Base-by-base conservation (phyloP, 2,888 invertebrate species). In the Molorchus minor region DNA sequence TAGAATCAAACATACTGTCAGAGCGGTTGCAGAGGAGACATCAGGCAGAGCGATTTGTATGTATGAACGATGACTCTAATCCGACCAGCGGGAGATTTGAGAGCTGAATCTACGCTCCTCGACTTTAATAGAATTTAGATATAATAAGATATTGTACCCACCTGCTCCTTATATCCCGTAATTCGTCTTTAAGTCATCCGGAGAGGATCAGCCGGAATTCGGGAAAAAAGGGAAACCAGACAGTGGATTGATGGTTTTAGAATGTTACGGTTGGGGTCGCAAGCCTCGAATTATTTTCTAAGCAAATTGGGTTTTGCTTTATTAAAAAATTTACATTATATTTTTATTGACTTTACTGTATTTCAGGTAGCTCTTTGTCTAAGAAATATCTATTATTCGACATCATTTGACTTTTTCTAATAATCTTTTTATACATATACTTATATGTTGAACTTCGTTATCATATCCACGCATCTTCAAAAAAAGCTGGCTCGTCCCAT, bases 141-240 rank as follows among this genome's bases (percentile, higher is more conserved):
- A 67, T 67, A 69, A 69, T 63, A 67, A 69, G 65, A 68, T 62
- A 54, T 58, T 60, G 51, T 61, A 66, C 56, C 67, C 69, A 69
- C 66, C 69, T 69, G 68, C 64, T 64, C 47, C 61, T 54, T 60
- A 47, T 58, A 55, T 58, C 56, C 57, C 38, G 60, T 62, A 64
- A 69, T 66, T 61, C 59, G 60, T 63, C 63, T 61, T 65, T 57
- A 57, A 59, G 59, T 52, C 56, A 35, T 52, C 47, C 52, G 49
- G 47, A 30, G 57, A 49, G 56, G 62, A 56, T 58, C 46, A 59
- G 45, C 25, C 12, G 35, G 43, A 30, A 40, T 20, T 17, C 35
- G n/a, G 36, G 47, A 35, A 35, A 47, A 21, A 47, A 25, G 25
- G 8, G 25, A 8, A 5, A 8, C 4, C 25, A 8, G 25, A 25